Conservation (phyloP, 2,888 invertebrate species). For the Amphipyra tragopoginis region DNA sequence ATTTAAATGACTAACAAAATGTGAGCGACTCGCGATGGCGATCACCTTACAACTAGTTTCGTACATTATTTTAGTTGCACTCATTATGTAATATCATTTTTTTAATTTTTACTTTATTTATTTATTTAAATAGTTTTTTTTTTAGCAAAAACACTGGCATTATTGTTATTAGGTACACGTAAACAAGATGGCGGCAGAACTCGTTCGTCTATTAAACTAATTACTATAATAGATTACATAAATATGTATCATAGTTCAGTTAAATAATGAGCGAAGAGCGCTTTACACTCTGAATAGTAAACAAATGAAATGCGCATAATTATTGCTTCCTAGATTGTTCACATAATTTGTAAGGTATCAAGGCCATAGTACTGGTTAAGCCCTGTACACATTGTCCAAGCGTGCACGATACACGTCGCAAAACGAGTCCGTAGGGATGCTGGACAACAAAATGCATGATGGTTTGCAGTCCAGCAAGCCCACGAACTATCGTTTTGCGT, state of each 20-base stretch:
- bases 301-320: constrained; percentile 1
- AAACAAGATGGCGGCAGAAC: constrained; percentile 52
- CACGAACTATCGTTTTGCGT: too few relatives aligned
- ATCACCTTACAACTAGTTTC: constrained; percentile 58
- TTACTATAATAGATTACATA: constrained; percentile 43
- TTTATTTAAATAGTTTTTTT: constrained; percentile 60
- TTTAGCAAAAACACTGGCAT: constrained; percentile 60
- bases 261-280: constrained; percentile 13
- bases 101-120: constrained; percentile 64
- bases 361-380: too few relatives aligned
- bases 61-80: constrained; percentile 78
- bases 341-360: not conserved
- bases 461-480: too few relatives aligned
- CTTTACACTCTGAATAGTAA: constrained; percentile 7
- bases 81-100: constrained; percentile 66
- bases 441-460: too few relatives aligned
- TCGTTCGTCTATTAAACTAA: constrained; percentile 41
- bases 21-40: constrained; percentile 54
- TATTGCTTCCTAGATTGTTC: too few relatives aligned
- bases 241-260: constrained; percentile 24
- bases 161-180: constrained; percentile 48
- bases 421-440: too few relatives aligned
- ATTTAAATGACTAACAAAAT: constrained; percentile 42
- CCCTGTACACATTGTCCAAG: too few relatives aligned
- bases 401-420: too few relatives aligned